Conservation (phyloP, 2,888 invertebrate genomes). For the Epistrophe eligans region DNA sequence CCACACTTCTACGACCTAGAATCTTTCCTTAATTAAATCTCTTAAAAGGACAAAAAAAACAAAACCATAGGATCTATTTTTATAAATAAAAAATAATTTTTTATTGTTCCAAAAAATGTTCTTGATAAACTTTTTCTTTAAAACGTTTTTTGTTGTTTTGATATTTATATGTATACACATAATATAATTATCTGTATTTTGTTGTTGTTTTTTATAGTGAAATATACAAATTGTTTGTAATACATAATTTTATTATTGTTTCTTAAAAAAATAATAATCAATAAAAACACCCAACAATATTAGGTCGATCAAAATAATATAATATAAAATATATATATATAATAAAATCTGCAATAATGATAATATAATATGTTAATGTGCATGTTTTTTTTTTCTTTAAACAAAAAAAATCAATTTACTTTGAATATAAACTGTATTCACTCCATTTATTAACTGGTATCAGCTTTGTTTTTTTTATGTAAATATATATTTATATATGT, state of each 20-base stretch:
- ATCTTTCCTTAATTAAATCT: no score
- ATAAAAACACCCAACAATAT: constrained; percentile 75
- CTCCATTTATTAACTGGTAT: constrained; percentile 52
- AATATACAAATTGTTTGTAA: constrained; percentile 74
- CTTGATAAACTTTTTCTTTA: constrained; percentile 73
- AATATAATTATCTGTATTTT: constrained; percentile 72
- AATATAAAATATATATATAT: constrained; percentile 75
- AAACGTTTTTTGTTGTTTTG: constrained; percentile 54
- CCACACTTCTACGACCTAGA: no score
- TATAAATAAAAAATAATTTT: constrained; percentile 76
- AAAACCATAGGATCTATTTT: constrained; percentile 46
- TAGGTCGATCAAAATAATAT: constrained; percentile 75
- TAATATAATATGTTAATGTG: constrained; percentile 74
- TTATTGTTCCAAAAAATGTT: constrained; percentile 76
- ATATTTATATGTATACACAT: constrained; percentile 74
- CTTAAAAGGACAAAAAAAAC: no score
- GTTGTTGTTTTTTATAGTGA: constrained; percentile 70
- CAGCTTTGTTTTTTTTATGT: constrained; percentile 57
- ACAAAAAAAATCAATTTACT: constrained; percentile 51
- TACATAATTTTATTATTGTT: constrained; percentile 68
- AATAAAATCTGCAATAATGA: constrained; percentile 75
- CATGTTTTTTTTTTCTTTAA: constrained; percentile 58
- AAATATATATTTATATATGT: constrained; percentile 68
- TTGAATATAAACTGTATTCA: constrained; percentile 51
- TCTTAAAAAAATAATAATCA: constrained; percentile 75